Evolutionary conservation across 1,140 invertebrate genomes (phyloP).

Genomic region (Bombus vancouverensis): DNA sequence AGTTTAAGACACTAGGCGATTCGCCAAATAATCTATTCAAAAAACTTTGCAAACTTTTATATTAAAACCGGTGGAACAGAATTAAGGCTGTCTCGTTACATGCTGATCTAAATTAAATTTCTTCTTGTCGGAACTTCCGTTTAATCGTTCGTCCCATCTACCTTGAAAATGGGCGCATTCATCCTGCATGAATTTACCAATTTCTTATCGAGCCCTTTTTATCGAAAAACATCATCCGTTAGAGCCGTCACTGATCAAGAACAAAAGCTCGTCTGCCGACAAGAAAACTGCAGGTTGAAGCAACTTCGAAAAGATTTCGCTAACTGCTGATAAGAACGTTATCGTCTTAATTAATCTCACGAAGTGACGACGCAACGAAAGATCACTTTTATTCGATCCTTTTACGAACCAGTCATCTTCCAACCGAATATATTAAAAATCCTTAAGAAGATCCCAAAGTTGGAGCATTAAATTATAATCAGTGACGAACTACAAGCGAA

Average conservation of each 20-base stretch:
- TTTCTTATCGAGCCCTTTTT: slow-evolving; percentile 33
- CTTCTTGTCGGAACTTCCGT: slow-evolving; percentile 5
- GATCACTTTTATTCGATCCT: slow-evolving; percentile 65
- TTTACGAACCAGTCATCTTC: slow-evolving; percentile 29
- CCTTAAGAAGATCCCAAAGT: slow-evolving; percentile 52
- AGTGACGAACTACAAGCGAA: not conserved
- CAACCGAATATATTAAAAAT: slow-evolving; percentile 29
- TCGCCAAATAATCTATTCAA: slow-evolving; percentile 9
- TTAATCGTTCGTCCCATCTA: slow-evolving; percentile 25
- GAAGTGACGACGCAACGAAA: slow-evolving; percentile 35
- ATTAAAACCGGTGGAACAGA: not conserved
- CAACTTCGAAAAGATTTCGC: slow-evolving; percentile 56
- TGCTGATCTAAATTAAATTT: slow-evolving; percentile 33
- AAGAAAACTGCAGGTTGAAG: slow-evolving; percentile 29
- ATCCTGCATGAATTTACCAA: slow-evolving; percentile 20
- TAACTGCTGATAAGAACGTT: slow-evolving; percentile 63
- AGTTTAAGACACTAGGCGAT: not conserved
- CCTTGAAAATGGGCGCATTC: not conserved
- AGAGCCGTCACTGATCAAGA: slow-evolving; percentile 33
- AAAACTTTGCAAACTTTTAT: slow-evolving; percentile 11
- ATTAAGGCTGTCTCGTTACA: slow-evolving; percentile 25
- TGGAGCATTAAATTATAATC: not conserved
- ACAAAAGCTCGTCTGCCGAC: slow-evolving; percentile 45
- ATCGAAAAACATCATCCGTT: slow-evolving; percentile 32
- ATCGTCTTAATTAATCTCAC: slow-evolving; percentile 75